These are phyloP conservation scores for Selenia dentaria DNA, from an alignment of 2,888 invertebrate species.

Conservation along the genomic window DNA sequence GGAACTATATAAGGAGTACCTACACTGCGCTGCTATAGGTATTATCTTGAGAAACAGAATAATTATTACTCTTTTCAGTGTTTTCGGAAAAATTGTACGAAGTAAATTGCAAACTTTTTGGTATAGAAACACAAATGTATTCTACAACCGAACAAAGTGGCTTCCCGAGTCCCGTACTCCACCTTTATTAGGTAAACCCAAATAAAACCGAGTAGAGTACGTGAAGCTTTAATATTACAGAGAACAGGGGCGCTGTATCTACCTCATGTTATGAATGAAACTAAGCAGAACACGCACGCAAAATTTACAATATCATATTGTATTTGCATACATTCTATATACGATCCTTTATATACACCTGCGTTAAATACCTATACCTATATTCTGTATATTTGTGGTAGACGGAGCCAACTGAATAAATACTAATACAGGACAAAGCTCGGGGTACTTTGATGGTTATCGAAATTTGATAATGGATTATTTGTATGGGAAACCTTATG, in stretches of 20 bases:
- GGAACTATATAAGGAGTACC: too few species aligned
- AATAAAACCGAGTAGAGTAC: conserved; percentile 14
- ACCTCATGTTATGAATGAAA: conserved; percentile 16
- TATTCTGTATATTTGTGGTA: not conserved
- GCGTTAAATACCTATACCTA: conserved; percentile 14
- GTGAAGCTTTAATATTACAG: conserved; percentile 11
- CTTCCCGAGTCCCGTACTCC: not conserved
- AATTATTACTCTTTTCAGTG: too few species aligned
- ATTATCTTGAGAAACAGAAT: too few species aligned
- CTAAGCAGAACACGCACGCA: conserved; percentile 8
- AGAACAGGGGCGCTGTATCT: not conserved
- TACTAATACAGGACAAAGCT: too few species aligned
- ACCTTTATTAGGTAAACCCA: conserved; percentile 17
- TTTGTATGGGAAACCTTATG: conserved; percentile 4
- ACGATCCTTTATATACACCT: conserved; percentile 9
- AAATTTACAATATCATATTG: conserved; percentile 22
- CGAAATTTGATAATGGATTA: conserved; percentile 13
- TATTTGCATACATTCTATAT: conserved; percentile 6
- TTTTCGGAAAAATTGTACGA: too few species aligned
- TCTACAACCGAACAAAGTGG: conserved; percentile 7
- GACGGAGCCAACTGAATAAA: conserved; percentile 20
- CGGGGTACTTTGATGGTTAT: too few species aligned
- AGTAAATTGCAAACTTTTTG: too few species aligned
- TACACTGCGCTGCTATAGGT: too few species aligned
- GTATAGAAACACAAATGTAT: conserved; percentile 6